Base-by-base conservation (phyloP, 2,797 vertebrate species). In the Xiphophorus birchmanni region DNA sequence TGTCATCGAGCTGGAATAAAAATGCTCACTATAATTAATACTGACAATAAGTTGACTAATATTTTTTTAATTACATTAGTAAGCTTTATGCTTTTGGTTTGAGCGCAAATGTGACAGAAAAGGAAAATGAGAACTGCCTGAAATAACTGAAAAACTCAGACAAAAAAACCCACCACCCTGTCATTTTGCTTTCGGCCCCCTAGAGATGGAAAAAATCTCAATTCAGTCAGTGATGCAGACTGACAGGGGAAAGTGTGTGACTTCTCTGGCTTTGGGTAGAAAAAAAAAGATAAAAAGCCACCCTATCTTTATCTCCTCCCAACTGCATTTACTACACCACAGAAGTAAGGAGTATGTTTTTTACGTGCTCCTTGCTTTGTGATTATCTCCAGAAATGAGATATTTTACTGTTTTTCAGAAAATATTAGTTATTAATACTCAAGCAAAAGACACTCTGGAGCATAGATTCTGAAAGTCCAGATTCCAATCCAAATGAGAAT, bases 241-340 rank as follows among this genome's bases (percentile, higher is more conserved):
- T 12, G 65, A 69, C 65, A 42, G 65, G 65, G 37, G 65, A 69
- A 69, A 69, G 65, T 69, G 35, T 42, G 65, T n/a, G 65, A 69
- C 65, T 69, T 69, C 65, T 69, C 65, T 26, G 37, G 65, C 37
- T 69, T 42, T 1, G 65, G 10, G 18, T 23, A 67, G 63, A 56
- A 40, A 58, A 26, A 35, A 26, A 69, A 69, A 69, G 37, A 69
- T 69, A 69, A 69, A 42, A 69, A 42, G 35, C 15, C 65, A 69
- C 65, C 35, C 65, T 69, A 69, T 69, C 65, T 40, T 42, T 69
- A 69, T 23, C 65, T 69, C 65, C 37, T 69, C 65, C 37, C 17
- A 69, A 23, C 65, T 69, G 65, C 37, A 69, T 69, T 69, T 42
- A 69, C 65, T 69, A 18, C 32, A 69, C 37, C 65, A 69, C 65